Base-by-base conservation (phyloP, 1,140 invertebrate species). In the Cyphomyrmex costatus region DNA sequence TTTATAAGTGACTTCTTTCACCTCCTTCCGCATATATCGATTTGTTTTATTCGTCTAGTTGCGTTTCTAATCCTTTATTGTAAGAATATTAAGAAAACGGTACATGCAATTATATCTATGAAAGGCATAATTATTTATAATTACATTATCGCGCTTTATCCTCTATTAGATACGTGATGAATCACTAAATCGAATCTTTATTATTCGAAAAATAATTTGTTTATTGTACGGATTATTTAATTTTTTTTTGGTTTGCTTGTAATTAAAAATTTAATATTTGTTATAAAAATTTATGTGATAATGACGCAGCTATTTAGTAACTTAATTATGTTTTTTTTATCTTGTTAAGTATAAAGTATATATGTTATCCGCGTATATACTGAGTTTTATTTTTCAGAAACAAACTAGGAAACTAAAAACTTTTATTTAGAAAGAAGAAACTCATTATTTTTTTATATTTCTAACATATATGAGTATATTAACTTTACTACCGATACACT, bases 1-100 rank as follows among this genome's bases (percentile, higher is more conserved):
- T 79, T 79, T 68, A 27, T 68, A 66, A 79, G 27, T 66, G 27
- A 51, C 42, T 79, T 66, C 27, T 27, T 53, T 66, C 3, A 66
- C 49, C 14, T 16, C 24, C 16, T 66, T 33, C 30, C 73, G 73
- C 12, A 1, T 21, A 30, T 27, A 30, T 61, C 46, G 27, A 77
- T 77, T 66, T 33, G 42, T 16, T 61, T 77, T 27, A 36, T 58
- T 58, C 27, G 24, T 21, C n/a, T 7, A 74, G 27, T 3, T 36
- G 27, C n/a, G 12, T 58, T 74, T 58, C 24, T 42, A 63, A 53
- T 63, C 8, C 24, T 66, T 27, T 16, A 30, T 78, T 14, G 24
- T 46, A 33, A 79, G 5, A 30, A 53, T 51, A 49, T 51, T 21
- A 2, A 30, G 12, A 2, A 46, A 78, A 49, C 24, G 36, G 24